phyloP scores from a whole-genome alignment of 37 sponge, comb jelly and placozoan species.

The Chondrilla cf. caribensis region DNA sequence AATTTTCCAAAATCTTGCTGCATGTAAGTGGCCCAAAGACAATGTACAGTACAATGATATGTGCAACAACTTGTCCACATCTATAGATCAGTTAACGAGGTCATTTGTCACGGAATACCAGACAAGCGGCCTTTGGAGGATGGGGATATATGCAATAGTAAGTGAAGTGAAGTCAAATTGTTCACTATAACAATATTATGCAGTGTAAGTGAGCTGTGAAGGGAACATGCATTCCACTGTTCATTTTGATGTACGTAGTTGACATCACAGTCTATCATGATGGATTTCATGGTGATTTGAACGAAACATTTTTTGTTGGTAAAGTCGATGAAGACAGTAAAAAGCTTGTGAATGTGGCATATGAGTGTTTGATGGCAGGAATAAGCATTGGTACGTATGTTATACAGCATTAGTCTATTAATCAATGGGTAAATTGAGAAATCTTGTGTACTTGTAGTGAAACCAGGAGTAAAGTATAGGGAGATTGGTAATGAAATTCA shows the following conservation, averaged over 20 bases:
- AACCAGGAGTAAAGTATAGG: slow-evolving; percentile 80
- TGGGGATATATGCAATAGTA: slow-evolving; percentile 93
- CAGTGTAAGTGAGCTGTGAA: too few species aligned
- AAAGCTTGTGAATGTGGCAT: slow-evolving; percentile 73
- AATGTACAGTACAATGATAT: not conserved
- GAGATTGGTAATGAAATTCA: slow-evolving; percentile 90
- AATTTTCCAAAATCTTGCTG: slow-evolving; percentile 96
- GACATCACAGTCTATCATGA: slow-evolving; percentile 78
- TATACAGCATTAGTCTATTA: too few species aligned
- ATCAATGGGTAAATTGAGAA: not conserved
- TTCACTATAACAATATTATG: too few species aligned
- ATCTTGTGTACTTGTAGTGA: slow-evolving; percentile 44
- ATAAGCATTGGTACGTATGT: slow-evolving; percentile 60
- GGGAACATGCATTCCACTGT: too few species aligned
- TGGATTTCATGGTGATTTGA: slow-evolving; percentile 96
- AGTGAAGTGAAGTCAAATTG: not conserved
- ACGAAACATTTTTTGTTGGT: slow-evolving; percentile 95
- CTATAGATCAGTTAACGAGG: slow-evolving; percentile 91
- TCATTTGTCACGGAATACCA: slow-evolving; percentile 97
- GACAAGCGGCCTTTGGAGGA: slow-evolving; percentile 82
- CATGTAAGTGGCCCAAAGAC: slow-evolving; percentile 47
- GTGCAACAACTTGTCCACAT: not conserved
- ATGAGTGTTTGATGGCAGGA: slow-evolving; percentile 87
- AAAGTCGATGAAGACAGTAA: slow-evolving; percentile 71
- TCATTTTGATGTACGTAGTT: slow-evolving; percentile 24